Conservation (phyloP, 2,888 invertebrate genomes). For the Acanthoscelides obtectus region DNA sequence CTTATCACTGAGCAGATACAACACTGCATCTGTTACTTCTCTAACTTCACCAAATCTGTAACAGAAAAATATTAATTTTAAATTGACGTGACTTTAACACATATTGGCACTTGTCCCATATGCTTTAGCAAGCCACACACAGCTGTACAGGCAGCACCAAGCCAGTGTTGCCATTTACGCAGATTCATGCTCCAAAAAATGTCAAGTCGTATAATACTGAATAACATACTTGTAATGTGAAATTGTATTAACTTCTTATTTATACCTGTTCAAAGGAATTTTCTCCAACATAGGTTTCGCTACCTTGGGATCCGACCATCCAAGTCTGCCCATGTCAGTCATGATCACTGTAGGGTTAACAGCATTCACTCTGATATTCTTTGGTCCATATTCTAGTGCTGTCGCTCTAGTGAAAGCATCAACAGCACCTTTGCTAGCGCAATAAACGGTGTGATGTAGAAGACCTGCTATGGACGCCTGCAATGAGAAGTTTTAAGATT, state of each 20-base stretch:
- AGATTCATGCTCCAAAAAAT: too few relatives aligned
- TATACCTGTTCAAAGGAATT: conserved; percentile 78
- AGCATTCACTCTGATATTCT: conserved; percentile 82
- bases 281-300: conserved; percentile 66
- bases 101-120: too few relatives aligned
- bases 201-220: too few relatives aligned
- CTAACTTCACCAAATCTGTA: conserved; percentile 64
- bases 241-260: too few relatives aligned
- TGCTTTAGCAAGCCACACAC: too few relatives aligned
- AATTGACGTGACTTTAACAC: too few relatives aligned
- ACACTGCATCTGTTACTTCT: conserved; percentile 71
- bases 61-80: too few relatives aligned
- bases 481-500: too few relatives aligned
- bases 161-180: too few relatives aligned
- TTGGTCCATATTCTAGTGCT: conserved; percentile 80
- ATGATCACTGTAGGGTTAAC: conserved; percentile 94
- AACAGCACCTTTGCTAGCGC: conserved; percentile 83
- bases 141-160: too few relatives aligned
- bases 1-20: conserved; percentile 73
- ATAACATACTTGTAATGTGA: too few relatives aligned
- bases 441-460: conserved; percentile 73
- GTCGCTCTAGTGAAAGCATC: conserved; percentile 78
- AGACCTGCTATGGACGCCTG: conserved; percentile 75
- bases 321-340: conserved; percentile 81
- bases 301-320: conserved; percentile 77